Base-by-base conservation (phyloP, 1,140 invertebrate species). In the Dendroctonus valens region DNA sequence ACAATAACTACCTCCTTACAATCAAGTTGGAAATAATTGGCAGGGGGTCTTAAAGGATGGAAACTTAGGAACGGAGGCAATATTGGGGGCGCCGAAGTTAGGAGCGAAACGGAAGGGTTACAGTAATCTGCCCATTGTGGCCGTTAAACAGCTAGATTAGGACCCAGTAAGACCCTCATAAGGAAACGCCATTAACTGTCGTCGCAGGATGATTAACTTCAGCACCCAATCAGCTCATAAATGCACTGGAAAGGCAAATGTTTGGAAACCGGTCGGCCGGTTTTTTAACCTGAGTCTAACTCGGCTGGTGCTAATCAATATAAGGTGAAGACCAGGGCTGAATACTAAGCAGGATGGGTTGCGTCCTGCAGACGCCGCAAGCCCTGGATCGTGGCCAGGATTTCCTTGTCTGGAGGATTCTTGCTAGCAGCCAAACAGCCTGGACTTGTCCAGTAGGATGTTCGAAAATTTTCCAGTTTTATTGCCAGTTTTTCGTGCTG, bases 221-320 rank as follows among this genome's bases (percentile, higher is more conserved):
- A 26, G 26, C 26, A n/a, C 26, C 37, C 26, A 26, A 26, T 26
- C 26, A 26, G 26, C 26, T 26, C 26, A 26, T 26, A 26, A 26
- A 26, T 26, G 26, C 26, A 26, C 26, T 26, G 26, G 26, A 26
- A 26, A 26, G 26, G 26, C 26, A 26, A 26, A 26, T 26, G 26
- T 26, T 26, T 26, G 26, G 26, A 26, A 26, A 26, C 26, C 26
- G 26, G 26, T 26, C 3, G 26, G 26, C 26, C 26, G 26, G 26
- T 26, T 26, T 26, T 26, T 26, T 26, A 26, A 12, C 44, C 42
- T 15, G 62, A 67, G 65, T 53, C 61, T 65, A 61, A 50, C 48
- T 66, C 58, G 53, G 69, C 71, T 69, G 72, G 72, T 70, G 71
- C 71, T 73, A 74, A 75, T 75, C 74, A 75, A 75, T 75, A 75